Evolutionary conservation across 1,140 invertebrate genomes (phyloP), one percentile per base, ranked within the genome.

Genomic region (Cardiocondyla obscurior): DNA sequence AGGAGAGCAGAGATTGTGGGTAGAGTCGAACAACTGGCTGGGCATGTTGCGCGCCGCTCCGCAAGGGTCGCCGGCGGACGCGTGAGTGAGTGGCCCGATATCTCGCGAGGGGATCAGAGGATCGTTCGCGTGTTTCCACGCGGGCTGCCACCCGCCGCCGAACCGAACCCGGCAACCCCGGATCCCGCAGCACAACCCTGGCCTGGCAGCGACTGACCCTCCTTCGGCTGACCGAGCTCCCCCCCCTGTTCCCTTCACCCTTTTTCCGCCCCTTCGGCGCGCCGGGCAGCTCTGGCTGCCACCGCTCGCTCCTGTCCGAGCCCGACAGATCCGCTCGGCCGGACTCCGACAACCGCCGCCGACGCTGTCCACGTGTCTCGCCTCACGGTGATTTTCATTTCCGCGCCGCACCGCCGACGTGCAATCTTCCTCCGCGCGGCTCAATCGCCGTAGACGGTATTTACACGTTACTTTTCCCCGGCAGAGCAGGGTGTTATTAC

Each of bases 21-120:
- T 85, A 76, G 85, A 83, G 57, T 69, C 53, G 53, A 86, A 82
- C 81, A 65, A 73, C 85, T 82, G 88, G 85, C 90, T 83, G 77
- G 87, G 88, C 86, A 90, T 87, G 91, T 90, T 92, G 89, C 90
- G 86, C 90, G 85, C 55, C 85, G 88, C 90, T 90, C 81, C 70
- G 84, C 86, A 82, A 86, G 91, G 90, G 90, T 89, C 91, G 87
- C 88, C 90, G 87, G 87, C 85, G 90, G 89, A 90, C 91, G 91
- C 92, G 92, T 93, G 92, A 93, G 92, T 93, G 92, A 93, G 92
- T 91, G 92, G 89, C 92, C 72, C 92, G 93, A 93, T 94, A 93
- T 93, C 93, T 93, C 89, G 87, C 89, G 90, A 92, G 93, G 93
- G 93, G 93, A 93, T 93, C 93, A 92, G 93, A 93, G 92, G 92